These are phyloP conservation scores for Rhadina sibilatrix DNA, from an alignment of 2,113 vertebrate genomes.

Conservation along the genomic window DNA sequence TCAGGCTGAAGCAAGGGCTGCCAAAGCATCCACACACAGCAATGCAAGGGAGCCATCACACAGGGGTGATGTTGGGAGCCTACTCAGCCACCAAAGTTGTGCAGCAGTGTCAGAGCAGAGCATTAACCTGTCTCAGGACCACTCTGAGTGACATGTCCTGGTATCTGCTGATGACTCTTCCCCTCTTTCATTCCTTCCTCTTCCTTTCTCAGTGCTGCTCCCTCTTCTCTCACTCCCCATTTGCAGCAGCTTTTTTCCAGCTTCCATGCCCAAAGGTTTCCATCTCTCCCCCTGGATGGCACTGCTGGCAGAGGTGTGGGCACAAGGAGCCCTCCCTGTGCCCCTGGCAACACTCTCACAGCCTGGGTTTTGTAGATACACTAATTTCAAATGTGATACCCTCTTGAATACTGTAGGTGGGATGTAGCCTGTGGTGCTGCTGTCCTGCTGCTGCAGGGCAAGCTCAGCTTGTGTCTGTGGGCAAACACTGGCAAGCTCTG, in stretches of 20 bases:
- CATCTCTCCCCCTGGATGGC: not conserved
- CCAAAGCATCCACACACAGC: rapidly evolving
- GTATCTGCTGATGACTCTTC: not conserved
- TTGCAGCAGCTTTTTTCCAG: not conserved
- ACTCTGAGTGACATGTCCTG: not conserved
- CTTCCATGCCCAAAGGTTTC: not conserved
- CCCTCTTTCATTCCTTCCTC: not conserved
- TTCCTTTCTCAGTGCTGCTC: not conserved
- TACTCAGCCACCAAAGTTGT: not conserved
- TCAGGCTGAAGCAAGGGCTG: not conserved
- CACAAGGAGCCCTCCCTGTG: not conserved
- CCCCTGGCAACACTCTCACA: not conserved
- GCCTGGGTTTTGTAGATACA: not conserved
- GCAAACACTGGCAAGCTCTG: not conserved
- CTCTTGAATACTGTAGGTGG: not conserved
- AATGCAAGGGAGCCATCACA: rapidly evolving
- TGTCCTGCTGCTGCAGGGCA: not conserved
- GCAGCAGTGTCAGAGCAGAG: not conserved
- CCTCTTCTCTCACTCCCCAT: not conserved
- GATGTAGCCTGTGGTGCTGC: not conserved
- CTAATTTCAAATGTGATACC: not conserved
- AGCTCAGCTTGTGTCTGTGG: not conserved
- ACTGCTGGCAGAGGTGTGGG: not conserved
- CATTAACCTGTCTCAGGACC: not conserved
- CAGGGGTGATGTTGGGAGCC: not conserved